phyloP scores from a whole-genome alignment of 2,113 vertebrate species.

The Proterorhinus semilunaris region DNA sequence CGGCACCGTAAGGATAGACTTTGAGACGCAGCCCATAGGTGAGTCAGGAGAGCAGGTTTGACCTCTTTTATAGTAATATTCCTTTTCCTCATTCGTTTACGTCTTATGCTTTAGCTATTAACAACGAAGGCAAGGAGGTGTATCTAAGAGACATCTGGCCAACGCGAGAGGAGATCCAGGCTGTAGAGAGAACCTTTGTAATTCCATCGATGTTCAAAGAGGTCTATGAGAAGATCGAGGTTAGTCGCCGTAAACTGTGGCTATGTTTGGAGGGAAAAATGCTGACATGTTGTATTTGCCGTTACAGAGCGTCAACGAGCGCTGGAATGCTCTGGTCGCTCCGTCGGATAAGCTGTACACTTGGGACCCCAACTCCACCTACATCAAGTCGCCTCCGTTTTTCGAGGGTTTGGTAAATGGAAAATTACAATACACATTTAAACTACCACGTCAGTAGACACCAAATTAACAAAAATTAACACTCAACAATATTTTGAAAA shows the following conservation, averaged over 20 bases:
- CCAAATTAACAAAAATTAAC: no score
- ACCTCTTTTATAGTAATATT: background rate
- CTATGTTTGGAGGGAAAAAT: background rate
- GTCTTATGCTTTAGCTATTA: constrained; percentile 72
- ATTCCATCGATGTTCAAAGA: constrained; percentile 98
- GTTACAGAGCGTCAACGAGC: constrained; percentile 87
- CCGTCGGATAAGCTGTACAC: constrained; percentile 88
- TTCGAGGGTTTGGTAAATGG: constrained; percentile 88
- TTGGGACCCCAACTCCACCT: constrained; percentile 93
- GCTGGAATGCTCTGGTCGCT: constrained; percentile 89
- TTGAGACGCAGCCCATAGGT: constrained; percentile 92
- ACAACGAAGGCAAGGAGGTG: constrained; percentile 79
- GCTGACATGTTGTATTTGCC: background rate
- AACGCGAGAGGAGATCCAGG: constrained; percentile 91
- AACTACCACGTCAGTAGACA: no score
- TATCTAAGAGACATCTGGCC: constrained; percentile 97
- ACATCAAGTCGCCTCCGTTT: constrained; percentile 97
- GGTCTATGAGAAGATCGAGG: constrained; percentile 96
- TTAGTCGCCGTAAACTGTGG: constrained; percentile 22
- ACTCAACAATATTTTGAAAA: no score
- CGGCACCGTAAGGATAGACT: constrained; percentile 89
- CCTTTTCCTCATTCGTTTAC: background rate
- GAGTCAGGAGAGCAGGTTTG: constrained; percentile 38
- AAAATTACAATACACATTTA: no score
- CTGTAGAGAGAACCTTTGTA: constrained; percentile 85